Conservation (phyloP, 1,140 invertebrate genomes). For the Lasioglossum baleicum region DNA sequence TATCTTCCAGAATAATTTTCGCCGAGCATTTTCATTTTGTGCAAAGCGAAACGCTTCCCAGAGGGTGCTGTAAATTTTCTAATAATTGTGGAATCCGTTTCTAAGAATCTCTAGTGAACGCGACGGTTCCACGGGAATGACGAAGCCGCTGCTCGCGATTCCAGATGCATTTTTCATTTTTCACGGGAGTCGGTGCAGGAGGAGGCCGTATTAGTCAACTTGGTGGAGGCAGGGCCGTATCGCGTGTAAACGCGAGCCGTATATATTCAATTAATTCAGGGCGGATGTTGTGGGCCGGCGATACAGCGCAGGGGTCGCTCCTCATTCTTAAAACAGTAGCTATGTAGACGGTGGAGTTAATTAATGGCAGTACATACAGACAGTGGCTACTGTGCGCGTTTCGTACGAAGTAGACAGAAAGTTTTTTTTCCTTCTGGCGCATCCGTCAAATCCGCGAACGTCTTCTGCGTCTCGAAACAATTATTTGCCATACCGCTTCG, state of each 20-base stretch:
- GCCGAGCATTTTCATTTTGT: background rate
- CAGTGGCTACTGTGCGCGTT: slow-evolving; percentile 9
- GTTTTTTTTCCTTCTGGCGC: too few species aligned
- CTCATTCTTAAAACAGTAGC: slow-evolving; percentile 54
- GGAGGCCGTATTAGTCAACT: slow-evolving; percentile 10
- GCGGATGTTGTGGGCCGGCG: slow-evolving; percentile 55
- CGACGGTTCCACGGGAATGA: slow-evolving; percentile 12
- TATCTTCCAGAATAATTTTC: background rate
- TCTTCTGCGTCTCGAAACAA: too few species aligned
- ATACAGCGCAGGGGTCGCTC: slow-evolving; percentile 40
- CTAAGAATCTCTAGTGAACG: background rate
- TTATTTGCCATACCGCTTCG: too few species aligned
- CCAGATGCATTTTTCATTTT: slow-evolving; percentile 46
- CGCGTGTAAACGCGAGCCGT: slow-evolving; percentile 50
- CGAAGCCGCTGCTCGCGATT: slow-evolving; percentile 2
- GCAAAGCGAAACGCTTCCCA: background rate
- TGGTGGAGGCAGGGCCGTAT: slow-evolving; percentile 21
- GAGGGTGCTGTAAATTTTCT: background rate
- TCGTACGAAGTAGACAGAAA: slow-evolving; percentile 4
- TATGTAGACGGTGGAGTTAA: slow-evolving; percentile 39
- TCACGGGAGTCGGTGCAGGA: background rate
- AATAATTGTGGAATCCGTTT: background rate
- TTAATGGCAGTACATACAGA: slow-evolving; percentile 33
- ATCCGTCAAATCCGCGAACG: too few species aligned
- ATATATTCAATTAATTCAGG: slow-evolving; percentile 58